Percentiles rank a stretch among this genome's conserved stretches.
Conservation (phyloP, 1,140 invertebrate species). For the Trinorchestia longiramus region DNA sequence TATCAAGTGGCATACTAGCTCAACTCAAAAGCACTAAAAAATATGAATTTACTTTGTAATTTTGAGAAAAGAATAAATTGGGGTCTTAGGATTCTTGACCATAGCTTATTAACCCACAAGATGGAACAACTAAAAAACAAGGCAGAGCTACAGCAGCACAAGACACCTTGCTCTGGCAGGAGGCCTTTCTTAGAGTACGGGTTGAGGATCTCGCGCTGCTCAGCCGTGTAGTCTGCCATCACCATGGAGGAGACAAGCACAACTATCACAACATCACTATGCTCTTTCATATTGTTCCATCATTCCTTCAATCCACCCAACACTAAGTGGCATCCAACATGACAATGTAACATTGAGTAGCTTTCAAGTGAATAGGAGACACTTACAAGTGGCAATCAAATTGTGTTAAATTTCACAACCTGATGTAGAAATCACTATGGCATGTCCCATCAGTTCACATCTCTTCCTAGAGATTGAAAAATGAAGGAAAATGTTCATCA, state of each 20-base stretch:
- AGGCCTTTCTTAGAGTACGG: conserved; percentile 52
- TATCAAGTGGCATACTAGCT: background rate
- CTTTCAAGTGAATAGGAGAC: background rate
- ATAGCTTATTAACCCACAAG: background rate
- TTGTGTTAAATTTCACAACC: background rate
- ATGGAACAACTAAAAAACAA: background rate
- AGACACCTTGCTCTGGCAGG: conserved; percentile 30
- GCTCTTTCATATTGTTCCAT: background rate
- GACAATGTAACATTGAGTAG: background rate
- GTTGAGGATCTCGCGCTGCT: conserved; percentile 53
- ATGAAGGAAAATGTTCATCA: background rate
- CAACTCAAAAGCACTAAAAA: background rate
- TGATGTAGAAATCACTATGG: background rate
- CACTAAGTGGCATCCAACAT: background rate
- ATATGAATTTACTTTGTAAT: background rate
- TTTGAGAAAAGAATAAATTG: background rate
- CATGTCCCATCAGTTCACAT: background rate
- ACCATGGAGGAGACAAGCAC: conserved; percentile 40
- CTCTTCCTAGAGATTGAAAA: background rate
- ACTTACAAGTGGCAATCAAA: background rate
- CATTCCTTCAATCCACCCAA: background rate
- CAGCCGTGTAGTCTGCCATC: conserved; percentile 45
- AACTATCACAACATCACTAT: conserved; percentile 4
- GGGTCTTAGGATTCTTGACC: background rate
- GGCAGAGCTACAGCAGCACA: background rate